Conservation (phyloP, 2,888 invertebrate species). For the Drosophila meridiana region DNA sequence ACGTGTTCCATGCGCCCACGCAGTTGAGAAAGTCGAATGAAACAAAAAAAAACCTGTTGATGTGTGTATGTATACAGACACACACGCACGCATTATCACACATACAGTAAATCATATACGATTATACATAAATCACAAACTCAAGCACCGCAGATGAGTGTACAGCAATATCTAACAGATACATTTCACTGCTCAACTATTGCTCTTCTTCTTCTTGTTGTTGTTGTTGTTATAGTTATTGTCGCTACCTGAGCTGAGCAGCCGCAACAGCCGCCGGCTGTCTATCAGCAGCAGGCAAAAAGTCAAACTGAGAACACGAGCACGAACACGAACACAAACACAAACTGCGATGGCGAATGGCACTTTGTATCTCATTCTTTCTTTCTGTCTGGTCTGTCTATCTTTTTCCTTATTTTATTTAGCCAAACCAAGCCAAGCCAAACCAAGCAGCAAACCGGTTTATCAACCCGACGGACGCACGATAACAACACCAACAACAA, state of each 20-base stretch:
- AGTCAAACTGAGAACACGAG: conserved; percentile 46
- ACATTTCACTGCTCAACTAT: conserved; percentile 64
- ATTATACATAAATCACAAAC: conserved; percentile 59
- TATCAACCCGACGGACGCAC: conserved; percentile 71
- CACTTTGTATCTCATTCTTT: conserved; percentile 43
- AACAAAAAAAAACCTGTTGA: conserved; percentile 61
- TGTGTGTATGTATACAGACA: conserved; percentile 8
- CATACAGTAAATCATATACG: conserved; percentile 21
- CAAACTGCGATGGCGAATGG: conserved; percentile 41
- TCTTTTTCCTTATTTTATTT: conserved; percentile 2
- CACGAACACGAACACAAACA: not conserved
- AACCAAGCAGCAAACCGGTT: conserved; percentile 66
- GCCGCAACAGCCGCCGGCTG: conserved; percentile 54
- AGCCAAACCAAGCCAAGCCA: conserved; percentile 32
- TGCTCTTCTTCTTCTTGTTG: not conserved
- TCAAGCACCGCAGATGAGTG: conserved; percentile 57
- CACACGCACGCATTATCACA: conserved; percentile 2
- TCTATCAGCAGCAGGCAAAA: conserved; percentile 57
- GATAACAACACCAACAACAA: conserved; percentile 66
- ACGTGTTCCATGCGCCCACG: conserved; percentile 67
- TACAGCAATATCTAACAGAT: conserved; percentile 75
- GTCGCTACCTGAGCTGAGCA: conserved; percentile 61
- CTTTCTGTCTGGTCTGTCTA: not conserved
- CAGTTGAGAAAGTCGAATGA: conserved; percentile 58
- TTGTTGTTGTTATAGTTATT: conserved; percentile 20